Percentiles rank a stretch among this genome's conserved stretches.
These are phyloP conservation scores for Eupithecia dodoneata DNA, from an alignment of 2,888 invertebrate species.

Conservation along the genomic window DNA sequence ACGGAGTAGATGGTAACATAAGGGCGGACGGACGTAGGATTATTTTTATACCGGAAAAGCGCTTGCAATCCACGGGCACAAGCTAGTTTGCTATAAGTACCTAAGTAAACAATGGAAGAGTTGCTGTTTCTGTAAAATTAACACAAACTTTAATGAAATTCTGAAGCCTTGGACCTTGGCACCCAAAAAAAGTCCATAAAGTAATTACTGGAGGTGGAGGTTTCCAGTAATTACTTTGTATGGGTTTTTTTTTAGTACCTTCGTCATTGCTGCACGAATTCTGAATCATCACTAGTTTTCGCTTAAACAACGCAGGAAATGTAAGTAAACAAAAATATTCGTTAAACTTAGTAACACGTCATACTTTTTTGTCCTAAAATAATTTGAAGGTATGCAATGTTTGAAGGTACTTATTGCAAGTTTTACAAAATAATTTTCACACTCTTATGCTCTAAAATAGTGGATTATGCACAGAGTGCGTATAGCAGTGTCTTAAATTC, in stretches of 20 bases:
- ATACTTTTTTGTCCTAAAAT: background rate
- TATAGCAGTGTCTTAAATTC: too few species aligned
- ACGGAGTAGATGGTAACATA: too few species aligned
- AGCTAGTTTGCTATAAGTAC: too few species aligned
- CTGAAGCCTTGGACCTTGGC: background rate
- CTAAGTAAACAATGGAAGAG: slow-evolving; percentile 2
- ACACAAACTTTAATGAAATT: background rate
- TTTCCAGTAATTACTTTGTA: background rate
- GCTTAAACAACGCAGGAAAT: background rate
- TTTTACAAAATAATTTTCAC: too few species aligned
- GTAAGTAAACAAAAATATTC: background rate
- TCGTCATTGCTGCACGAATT: background rate
- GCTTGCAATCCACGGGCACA: too few species aligned
- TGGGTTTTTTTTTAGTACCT: background rate
- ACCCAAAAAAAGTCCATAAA: too few species aligned
- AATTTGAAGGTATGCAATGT: background rate
- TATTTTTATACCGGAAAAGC: too few species aligned
- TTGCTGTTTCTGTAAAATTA: background rate
- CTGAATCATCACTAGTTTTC: background rate
- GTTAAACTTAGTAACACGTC: background rate
- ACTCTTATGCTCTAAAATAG: too few species aligned
- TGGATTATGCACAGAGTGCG: too few species aligned
- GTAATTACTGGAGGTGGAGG: too few species aligned
- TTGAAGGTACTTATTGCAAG: background rate
- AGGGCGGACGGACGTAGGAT: too few species aligned